Conservation (phyloP, 2,797 vertebrate genomes). For the Coracias cyanogaster region DNA sequence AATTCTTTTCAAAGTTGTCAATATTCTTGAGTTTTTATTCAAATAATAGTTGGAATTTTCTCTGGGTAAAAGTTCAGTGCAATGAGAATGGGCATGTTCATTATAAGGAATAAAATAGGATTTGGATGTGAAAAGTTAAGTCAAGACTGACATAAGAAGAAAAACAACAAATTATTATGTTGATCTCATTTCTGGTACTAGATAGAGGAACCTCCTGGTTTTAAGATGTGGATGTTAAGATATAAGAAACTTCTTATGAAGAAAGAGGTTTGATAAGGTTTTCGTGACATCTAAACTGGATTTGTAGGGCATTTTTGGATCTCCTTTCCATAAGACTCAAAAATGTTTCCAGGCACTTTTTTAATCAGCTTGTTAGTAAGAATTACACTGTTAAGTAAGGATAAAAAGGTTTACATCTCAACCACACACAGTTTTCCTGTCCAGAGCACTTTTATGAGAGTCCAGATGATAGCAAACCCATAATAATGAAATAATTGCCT, state of each 20-base stretch:
- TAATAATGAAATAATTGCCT: background rate
- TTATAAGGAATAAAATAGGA: background rate
- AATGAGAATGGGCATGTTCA: background rate
- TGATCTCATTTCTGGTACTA: background rate
- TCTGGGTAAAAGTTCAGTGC: background rate
- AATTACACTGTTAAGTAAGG: background rate
- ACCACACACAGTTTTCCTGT: background rate
- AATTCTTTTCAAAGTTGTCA: background rate
- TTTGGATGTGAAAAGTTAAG: background rate
- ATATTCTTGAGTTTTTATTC: background rate
- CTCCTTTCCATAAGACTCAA: background rate
- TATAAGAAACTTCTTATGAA: background rate
- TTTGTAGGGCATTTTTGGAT: background rate
- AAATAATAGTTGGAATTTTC: background rate
- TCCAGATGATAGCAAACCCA: background rate
- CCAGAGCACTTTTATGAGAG: background rate
- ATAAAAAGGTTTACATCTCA: background rate
- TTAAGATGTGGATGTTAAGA: background rate
- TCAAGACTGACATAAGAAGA: background rate
- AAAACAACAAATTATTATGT: background rate
- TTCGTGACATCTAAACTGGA: background rate
- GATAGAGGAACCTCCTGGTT: background rate
- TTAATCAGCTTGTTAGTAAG: background rate
- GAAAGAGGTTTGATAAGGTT: background rate
- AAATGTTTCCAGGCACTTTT: background rate